Conservation (phyloP, 2,888 invertebrate species). For the Melolontha melolontha region DNA sequence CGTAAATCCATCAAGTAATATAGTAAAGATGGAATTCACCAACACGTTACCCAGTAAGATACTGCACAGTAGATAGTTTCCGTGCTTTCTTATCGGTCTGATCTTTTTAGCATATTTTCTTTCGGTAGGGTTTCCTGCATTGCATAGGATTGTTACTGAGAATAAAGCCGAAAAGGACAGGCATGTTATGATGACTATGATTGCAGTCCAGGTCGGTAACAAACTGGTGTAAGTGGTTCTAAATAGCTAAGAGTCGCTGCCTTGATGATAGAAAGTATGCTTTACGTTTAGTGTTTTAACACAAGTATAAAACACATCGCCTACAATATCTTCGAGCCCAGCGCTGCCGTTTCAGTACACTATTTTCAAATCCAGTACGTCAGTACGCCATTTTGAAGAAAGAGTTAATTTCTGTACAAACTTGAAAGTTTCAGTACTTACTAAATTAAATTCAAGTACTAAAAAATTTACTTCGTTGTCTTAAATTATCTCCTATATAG, state of each 20-base stretch:
- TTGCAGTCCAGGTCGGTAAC: conserved; percentile 82
- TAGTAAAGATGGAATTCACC: conserved; percentile 97
- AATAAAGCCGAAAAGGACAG: conserved; percentile 93
- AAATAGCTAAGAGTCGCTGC: conserved; percentile 71
- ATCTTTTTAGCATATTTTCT: conserved; percentile 88
- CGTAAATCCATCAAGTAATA: conserved; percentile 93
- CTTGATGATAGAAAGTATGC: conserved; percentile 74
- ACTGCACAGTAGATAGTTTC: conserved; percentile 93
- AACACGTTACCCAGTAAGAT: conserved; percentile 88
- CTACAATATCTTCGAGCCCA: conserved; percentile 47
- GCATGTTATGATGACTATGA: conserved; percentile 78
- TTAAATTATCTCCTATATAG: no score
- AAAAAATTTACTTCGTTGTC: no score
- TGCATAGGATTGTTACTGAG: conserved; percentile 95
- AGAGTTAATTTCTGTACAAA: no score
- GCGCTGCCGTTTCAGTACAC: no score
- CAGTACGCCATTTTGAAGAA: no score
- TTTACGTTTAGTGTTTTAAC: conserved; percentile 60
- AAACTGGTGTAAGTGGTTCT: conserved; percentile 75
- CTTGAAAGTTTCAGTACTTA: no score
- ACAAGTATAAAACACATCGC: conserved; percentile 65
- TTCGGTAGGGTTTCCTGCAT: conserved; percentile 91
- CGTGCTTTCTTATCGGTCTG: conserved; percentile 91
- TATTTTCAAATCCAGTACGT: no score
- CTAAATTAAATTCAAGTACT: no score